Evolutionary conservation across 1,140 invertebrate species (phyloP).

Genomic region (Drosophila malerkotliana): DNA sequence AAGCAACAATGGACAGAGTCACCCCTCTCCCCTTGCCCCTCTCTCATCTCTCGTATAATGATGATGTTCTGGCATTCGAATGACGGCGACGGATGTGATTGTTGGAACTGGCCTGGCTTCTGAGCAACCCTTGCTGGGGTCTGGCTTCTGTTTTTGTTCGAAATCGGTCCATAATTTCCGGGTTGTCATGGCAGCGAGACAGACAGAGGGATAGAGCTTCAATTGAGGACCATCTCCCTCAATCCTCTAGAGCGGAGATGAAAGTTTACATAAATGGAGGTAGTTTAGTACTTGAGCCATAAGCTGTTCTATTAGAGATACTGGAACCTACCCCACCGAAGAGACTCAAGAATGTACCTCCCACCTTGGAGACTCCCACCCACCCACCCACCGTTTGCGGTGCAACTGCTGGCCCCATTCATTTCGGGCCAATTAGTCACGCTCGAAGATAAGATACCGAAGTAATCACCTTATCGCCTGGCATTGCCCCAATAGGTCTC

Average conservation of each 20-base stretch:
- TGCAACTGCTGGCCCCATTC: conserved; percentile 38
- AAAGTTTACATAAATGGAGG: no score
- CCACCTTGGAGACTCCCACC: background rate
- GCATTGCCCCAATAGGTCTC: conserved; percentile 54
- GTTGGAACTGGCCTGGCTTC: conserved; percentile 26
- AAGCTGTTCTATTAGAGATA: conserved; percentile 5
- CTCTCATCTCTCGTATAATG: conserved; percentile 47
- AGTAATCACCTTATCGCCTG: conserved; percentile 73
- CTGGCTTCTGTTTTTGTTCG: conserved; percentile 30
- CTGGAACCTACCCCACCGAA: conserved; percentile 59
- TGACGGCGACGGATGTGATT: conserved; percentile 71
- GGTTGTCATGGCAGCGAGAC: conserved; percentile 65
- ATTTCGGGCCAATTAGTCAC: conserved; percentile 73
- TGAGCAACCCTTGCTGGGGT: conserved; percentile 53
- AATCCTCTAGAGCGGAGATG: conserved; percentile 28
- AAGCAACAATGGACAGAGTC: conserved; percentile 46
- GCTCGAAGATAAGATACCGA: conserved; percentile 69
- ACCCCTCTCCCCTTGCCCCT: no score
- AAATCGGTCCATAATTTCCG: conserved; percentile 71
- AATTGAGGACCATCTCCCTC: conserved; percentile 69
- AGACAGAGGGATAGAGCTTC: conserved; percentile 20
- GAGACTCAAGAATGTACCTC: conserved; percentile 27
- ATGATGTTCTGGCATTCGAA: conserved; percentile 63
- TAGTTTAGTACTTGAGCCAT: no score
- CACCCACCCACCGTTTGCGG: conserved; percentile 6